Percentiles rank a stretch among this genome's conserved stretches.
Conservation (phyloP, 2,888 invertebrate genomes). For the Bruchidius siliquastri region DNA sequence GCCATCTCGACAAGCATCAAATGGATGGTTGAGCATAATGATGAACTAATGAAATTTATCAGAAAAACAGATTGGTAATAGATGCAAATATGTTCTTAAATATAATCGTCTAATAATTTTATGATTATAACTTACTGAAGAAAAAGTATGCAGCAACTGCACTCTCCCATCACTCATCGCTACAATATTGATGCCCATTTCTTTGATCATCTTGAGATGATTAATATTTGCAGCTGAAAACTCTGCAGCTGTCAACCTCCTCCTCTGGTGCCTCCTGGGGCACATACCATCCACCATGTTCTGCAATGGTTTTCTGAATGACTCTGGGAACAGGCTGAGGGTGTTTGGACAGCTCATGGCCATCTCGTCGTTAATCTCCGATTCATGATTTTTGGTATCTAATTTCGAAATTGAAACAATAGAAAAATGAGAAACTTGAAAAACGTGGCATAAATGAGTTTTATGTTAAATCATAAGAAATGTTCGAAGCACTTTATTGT, state of each 20-base stretch:
- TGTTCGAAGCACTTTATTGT: too few species aligned
- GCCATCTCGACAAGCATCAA: too few species aligned
- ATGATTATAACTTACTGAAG: conserved; percentile 61
- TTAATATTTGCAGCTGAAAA: conserved; percentile 75
- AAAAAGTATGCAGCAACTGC: conserved; percentile 84
- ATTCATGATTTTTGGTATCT: conserved; percentile 19
- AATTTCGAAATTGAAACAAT: conserved; percentile 4
- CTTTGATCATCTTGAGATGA: conserved; percentile 78
- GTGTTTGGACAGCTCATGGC: conserved; percentile 79
- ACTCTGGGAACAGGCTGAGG: conserved; percentile 75
- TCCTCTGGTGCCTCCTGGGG: conserved; percentile 59
- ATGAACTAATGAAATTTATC: neutral
- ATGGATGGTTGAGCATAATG: conserved; percentile 11
- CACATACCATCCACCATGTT: conserved; percentile 81
- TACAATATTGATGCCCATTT: conserved; percentile 93
- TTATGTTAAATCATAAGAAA: neutral
- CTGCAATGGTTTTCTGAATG: conserved; percentile 76
- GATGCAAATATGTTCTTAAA: too few species aligned
- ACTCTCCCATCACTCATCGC: conserved; percentile 86
- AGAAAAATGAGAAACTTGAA: neutral
- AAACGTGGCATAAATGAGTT: neutral
- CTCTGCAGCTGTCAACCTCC: conserved; percentile 63
- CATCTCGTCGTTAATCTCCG: conserved; percentile 55
- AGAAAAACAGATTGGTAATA: too few species aligned
- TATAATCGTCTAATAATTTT: too few species aligned